Conservation (phyloP, 2,888 invertebrate genomes). For the Acrobeloides nanus region DNA sequence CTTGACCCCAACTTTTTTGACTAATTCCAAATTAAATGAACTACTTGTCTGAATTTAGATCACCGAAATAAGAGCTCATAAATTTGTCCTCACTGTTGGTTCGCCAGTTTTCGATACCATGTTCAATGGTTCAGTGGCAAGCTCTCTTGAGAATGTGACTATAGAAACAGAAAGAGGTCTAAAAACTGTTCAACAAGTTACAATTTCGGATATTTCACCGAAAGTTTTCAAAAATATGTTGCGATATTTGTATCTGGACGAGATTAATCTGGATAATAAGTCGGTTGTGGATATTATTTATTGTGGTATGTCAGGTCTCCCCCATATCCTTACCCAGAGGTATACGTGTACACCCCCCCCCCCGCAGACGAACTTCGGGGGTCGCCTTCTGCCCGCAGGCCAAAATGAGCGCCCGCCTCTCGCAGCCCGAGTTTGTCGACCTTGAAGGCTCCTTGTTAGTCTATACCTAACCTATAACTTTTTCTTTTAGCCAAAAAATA, state of each 20-base stretch:
- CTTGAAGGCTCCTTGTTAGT: too few relatives aligned
- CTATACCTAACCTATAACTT: not conserved
- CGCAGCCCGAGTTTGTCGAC: too few relatives aligned
- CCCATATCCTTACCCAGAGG: conserved; percentile 3
- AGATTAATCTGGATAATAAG: conserved; percentile 74
- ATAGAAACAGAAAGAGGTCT: not conserved
- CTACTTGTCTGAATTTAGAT: too few relatives aligned
- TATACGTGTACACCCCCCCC: too few relatives aligned
- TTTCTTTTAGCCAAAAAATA: conserved; percentile 68
- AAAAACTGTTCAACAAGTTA: conserved; percentile 64
- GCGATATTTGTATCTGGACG: conserved; percentile 68
- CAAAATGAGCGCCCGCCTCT: too few relatives aligned
- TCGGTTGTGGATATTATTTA: conserved; percentile 79
- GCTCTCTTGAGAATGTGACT: not conserved
- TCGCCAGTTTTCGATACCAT: conserved; percentile 79
- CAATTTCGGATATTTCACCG: conserved; percentile 75
- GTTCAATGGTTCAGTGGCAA: conserved; percentile 65
- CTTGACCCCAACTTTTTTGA: too few relatives aligned
- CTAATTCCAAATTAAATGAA: too few relatives aligned
- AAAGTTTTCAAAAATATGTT: conserved; percentile 71
- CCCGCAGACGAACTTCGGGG: too few relatives aligned
- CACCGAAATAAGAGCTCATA: conserved; percentile 74
- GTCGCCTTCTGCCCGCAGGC: too few relatives aligned
- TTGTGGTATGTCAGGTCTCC: conserved; percentile 55
- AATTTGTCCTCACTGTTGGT: conserved; percentile 71